Conservation (phyloP, 2,888 invertebrate genomes). For the Gortyna flavago region DNA sequence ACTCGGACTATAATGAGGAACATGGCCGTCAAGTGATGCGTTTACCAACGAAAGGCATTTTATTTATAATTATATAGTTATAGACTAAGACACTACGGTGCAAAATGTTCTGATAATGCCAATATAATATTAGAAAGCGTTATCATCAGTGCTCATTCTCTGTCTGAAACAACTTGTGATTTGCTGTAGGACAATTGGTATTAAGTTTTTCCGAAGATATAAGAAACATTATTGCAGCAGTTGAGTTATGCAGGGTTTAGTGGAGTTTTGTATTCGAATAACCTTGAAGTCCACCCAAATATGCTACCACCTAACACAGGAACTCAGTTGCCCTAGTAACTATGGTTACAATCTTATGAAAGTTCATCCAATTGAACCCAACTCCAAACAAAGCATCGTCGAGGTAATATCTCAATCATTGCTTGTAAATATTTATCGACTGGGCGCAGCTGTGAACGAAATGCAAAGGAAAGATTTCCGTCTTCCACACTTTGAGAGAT, state of each 20-base stretch:
- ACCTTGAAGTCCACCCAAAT: neutral
- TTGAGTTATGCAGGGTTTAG: neutral
- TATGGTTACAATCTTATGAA: conserved; percentile 5
- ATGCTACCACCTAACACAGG: no score
- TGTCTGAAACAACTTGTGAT: neutral
- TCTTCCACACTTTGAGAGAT: neutral
- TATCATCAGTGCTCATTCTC: neutral
- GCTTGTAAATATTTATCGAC: conserved; percentile 56
- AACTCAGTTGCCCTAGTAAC: neutral
- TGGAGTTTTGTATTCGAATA: neutral
- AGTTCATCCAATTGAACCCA: conserved; percentile 11
- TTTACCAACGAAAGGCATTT: no score
- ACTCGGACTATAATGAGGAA: neutral
- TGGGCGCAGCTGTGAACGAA: conserved; percentile 23
- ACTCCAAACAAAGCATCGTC: conserved; percentile 29
- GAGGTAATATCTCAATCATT: conserved; percentile 52
- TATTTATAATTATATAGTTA: neutral
- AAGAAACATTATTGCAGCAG: neutral
- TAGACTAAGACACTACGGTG: neutral
- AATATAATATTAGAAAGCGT: neutral
- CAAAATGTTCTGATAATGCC: neutral
- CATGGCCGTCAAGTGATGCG: neutral
- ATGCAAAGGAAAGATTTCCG: conserved; percentile 29
- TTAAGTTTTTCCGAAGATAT: neutral
- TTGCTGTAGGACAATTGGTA: neutral